Conservation (phyloP, 2,797 vertebrate species). For the Pseudochirops cupreus region DNA sequence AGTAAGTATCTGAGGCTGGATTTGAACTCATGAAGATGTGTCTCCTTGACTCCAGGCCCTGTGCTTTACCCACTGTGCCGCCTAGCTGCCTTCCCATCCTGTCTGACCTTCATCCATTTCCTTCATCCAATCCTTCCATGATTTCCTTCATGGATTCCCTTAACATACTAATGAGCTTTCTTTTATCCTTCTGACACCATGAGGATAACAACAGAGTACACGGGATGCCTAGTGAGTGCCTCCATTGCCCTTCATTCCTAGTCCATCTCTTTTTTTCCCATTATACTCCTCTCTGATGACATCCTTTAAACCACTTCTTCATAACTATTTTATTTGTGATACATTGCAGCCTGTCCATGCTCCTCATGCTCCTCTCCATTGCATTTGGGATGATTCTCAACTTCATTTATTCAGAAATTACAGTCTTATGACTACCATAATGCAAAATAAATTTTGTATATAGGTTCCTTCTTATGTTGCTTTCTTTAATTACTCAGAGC, state of each 20-base stretch:
- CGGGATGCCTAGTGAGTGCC: not conserved
- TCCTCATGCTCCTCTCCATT: too few species aligned
- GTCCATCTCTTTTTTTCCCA: too few species aligned
- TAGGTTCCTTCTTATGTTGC: not conserved
- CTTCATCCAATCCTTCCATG: too few species aligned
- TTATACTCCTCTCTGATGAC: not conserved
- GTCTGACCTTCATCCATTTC: not conserved
- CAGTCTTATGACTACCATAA: not conserved
- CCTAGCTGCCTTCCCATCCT: too few species aligned
- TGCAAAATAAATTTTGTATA: conserved; percentile 55
- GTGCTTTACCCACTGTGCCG: not conserved
- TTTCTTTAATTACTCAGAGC: not conserved
- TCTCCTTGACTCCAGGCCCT: not conserved
- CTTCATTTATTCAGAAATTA: not conserved
- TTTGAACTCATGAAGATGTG: not conserved
- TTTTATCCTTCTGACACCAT: too few species aligned
- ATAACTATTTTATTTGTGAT: not conserved
- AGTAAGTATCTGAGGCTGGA: not conserved
- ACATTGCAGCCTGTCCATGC: not conserved
- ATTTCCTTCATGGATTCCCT: not conserved
- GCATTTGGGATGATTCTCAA: not conserved
- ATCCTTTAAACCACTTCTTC: not conserved
- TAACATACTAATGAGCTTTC: not conserved
- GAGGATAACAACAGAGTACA: not conserved
- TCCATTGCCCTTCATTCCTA: not conserved